Percentiles rank a stretch among this genome's conserved stretches.
phyloP scores from a whole-genome alignment of 1,140 invertebrate species.

The Leptestheria dahalacensis region DNA sequence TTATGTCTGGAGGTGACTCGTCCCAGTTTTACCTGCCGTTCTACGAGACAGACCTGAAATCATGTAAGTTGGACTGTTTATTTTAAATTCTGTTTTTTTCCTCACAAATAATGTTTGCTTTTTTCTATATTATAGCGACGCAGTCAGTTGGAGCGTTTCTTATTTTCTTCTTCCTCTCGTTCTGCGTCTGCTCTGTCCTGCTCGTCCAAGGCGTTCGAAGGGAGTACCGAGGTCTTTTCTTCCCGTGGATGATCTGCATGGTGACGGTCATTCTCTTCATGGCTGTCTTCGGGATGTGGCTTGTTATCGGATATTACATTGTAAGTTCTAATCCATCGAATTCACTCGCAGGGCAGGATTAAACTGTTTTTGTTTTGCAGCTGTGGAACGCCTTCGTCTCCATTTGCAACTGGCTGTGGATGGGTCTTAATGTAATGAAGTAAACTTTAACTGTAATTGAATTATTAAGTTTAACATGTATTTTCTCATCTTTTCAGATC shows the following conservation, averaged over 20 bases:
- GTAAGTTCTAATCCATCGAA: slow-evolving; percentile 38
- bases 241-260: slow-evolving; percentile 63
- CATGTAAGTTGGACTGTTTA: slow-evolving; percentile 40
- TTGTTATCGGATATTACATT: slow-evolving; percentile 72
- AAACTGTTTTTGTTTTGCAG: slow-evolving; percentile 34
- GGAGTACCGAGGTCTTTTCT: slow-evolving; percentile 53
- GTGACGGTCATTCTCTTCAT: slow-evolving; percentile 55
- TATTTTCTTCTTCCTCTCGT: slow-evolving; percentile 49
- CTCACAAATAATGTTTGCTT: not conserved
- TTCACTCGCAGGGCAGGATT: not conserved
- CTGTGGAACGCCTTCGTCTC: slow-evolving; percentile 57
- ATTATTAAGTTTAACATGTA: slow-evolving; percentile 15
- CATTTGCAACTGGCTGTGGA: slow-evolving; percentile 58
- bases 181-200: slow-evolving; percentile 46
- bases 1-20: slow-evolving; percentile 66
- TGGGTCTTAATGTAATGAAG: slow-evolving; percentile 62
- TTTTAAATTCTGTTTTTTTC: slow-evolving; percentile 24
- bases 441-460: slow-evolving; percentile 4
- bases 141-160: slow-evolving; percentile 52
- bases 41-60: slow-evolving; percentile 67
- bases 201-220: slow-evolving; percentile 44
- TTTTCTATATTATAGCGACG: slow-evolving; percentile 39
- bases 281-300: slow-evolving; percentile 61
- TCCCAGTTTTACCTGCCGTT: slow-evolving; percentile 70
- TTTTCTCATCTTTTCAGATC: slow-evolving; percentile 39